Evolutionary conservation across 1,140 invertebrate genomes (phyloP), one percentile per base, ranked within the genome.

Genomic region (Laodelphax striatellus): DNA sequence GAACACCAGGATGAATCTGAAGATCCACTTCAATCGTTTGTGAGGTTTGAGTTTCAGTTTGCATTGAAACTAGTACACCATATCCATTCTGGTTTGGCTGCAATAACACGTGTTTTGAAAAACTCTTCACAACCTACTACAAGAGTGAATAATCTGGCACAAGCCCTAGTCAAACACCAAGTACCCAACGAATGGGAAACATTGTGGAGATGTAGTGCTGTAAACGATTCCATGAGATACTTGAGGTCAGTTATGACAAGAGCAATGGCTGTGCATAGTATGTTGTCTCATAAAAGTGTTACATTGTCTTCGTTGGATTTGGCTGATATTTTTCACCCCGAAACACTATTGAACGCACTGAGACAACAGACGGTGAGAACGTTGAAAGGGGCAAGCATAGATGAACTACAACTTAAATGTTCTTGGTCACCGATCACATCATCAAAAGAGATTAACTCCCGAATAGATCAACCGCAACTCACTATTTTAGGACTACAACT

Each of bases 281-380:
- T 78, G 66, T 73, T 69, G 22, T 50, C 53, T 74, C 70, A 19
- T 62, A 66, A 58, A 71, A 70, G 41, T 70, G 69, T 58, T 68
- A 66, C 55, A 63, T 71, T 73, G 4, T 71, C 79, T 19, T 73
- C 77, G 5, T 70, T 95, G 0, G 83, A 94, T 72, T 75, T 97
- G 1, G 78, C 81, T 0, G 79, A 85, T 41, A 75, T 95, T 1
- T 86, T 91, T 61, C 80, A 88, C 69, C 90, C 91, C 2, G 82
- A 86, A 57, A 84, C 87, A 13, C 88, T 96, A 68, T 72, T 97
- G 0, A 86, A 87, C 67, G 87, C 90, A 24, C 72, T 94, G 1
- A 84, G 92, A 68, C 89, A 93, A 71, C 80, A 87, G 62, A 86
- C 84, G 22, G 83, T 88, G 0, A 79, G 88, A 78, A 5, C 34